Base-by-base conservation (phyloP, 2,888 invertebrate genomes). In the Agrochola lychnidis region DNA sequence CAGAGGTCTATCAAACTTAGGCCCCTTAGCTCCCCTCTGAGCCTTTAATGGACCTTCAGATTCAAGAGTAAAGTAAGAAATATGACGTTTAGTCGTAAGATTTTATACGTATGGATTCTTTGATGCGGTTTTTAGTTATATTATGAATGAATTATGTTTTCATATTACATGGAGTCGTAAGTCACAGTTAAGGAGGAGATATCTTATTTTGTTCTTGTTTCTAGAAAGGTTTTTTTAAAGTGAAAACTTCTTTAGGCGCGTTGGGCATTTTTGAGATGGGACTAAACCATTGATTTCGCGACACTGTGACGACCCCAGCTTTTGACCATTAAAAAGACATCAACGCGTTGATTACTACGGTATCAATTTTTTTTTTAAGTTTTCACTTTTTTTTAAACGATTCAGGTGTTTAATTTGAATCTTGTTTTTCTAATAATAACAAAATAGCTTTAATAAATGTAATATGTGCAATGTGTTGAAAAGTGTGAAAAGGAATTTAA, bases 21-120 rank as follows among this genome's bases (percentile, higher is more conserved):
- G 66, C 63, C 73, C 25, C 12, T 69, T 68, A 71, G 77, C 83
- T 79, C 81, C 86, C 88, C 87, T 85, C 84, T 88, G 89, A 90
- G 90, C 89, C 88, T 89, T 89, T 92, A 92, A 92, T 92, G 92
- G 92, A 89, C 83, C 88, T 86, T 88, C 90, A 90, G 88, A 90
- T 92, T 92, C 89, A 86, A 84, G 79, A 76, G 40, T 76, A 81
- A 89, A 90, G 90, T 91, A 91, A 91, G 91, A 92, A 91, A 90
- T 91, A 91, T 91, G 87, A 81, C 85, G 78, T 89, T 87, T 84
- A 82, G 83, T 85, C 77, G 74, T 42, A 67, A 71, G 63, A 69
- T 74, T 82, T 81, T 73, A 64, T 82, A 71, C 12, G 61, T 79
- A 64, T 63, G 56, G 45, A 48, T 62, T 51, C 63, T 56, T 76